A percentile compares a stretch with the other conserved stretches of the same genome.
Evolutionary conservation across 1,140 invertebrate genomes (phyloP).

Genomic region (Lasioglossum albipes): DNA sequence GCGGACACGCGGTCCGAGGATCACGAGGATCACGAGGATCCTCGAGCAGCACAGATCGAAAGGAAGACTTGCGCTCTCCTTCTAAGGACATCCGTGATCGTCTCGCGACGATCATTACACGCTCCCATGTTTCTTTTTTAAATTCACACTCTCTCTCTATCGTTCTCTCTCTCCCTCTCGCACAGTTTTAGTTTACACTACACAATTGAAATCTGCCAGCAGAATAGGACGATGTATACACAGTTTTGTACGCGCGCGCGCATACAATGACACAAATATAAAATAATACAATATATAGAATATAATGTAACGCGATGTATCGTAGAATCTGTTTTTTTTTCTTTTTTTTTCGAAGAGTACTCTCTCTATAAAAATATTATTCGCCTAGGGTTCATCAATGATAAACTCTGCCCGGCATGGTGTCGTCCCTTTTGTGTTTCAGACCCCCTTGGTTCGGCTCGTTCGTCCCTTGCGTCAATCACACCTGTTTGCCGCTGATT

Average conservation of each 20-base stretch:
- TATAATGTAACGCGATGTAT: constrained; percentile 52
- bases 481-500: no score
- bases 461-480: no score
- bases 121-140: no score
- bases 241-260: constrained; percentile 9
- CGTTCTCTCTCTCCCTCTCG: background rate
- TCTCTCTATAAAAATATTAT: constrained; percentile 72
- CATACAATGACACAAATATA: constrained; percentile 44
- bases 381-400: constrained; percentile 52
- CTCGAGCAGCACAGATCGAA: constrained; percentile 36
- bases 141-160: background rate
- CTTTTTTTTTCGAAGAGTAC: constrained; percentile 40
- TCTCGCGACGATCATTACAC: no score
- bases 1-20: background rate
- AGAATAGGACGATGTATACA: constrained; percentile 33
- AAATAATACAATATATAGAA: constrained; percentile 45
- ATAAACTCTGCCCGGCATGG: background rate
- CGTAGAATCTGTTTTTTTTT: constrained; percentile 35
- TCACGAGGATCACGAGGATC: background rate
- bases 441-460: no score
- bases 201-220: constrained; percentile 40
- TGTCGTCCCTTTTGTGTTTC: background rate
- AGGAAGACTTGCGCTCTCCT: constrained; percentile 58
- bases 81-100: background rate
- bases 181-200: constrained; percentile 5